These are phyloP conservation scores for Seriola aureovittata DNA, from an alignment of 2,113 vertebrate genomes.

Conservation along the genomic window DNA sequence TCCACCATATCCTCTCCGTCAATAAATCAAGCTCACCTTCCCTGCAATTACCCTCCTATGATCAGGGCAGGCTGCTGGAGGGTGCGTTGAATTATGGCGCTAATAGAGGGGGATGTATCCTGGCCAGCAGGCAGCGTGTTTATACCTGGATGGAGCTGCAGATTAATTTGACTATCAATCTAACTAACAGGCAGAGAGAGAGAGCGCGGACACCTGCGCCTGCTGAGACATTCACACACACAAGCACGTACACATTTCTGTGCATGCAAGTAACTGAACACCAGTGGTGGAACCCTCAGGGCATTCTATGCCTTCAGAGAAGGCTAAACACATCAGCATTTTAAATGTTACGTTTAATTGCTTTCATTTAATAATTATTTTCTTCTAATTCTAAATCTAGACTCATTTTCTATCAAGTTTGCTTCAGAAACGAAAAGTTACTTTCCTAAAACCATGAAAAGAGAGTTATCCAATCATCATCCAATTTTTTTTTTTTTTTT, in stretches of 20 bases:
- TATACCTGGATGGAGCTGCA: slow-evolving; percentile 76
- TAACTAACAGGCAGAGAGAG: slow-evolving; percentile 65
- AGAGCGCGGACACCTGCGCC: slow-evolving; percentile 14
- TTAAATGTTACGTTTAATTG: too few species aligned
- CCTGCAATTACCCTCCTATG: slow-evolving; percentile 74
- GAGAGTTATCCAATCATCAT: too few species aligned
- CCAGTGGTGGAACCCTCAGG: background rate
- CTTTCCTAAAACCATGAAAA: too few species aligned
- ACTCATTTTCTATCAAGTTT: too few species aligned
- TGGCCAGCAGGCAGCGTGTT: slow-evolving; percentile 77
- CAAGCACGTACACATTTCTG: background rate
- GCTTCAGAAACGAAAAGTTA: too few species aligned
- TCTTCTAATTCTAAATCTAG: too few species aligned
- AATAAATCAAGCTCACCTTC: slow-evolving; percentile 72
- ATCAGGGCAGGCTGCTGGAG: slow-evolving; percentile 74
- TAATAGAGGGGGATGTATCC: slow-evolving; percentile 75
- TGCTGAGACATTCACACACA: slow-evolving; percentile 32
- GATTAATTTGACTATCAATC: slow-evolving; percentile 81
- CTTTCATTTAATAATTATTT: too few species aligned
- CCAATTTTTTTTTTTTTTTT: too few species aligned
- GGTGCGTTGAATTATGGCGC: slow-evolving; percentile 74
- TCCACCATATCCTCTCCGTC: slow-evolving; percentile 51
- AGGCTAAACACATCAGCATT: too few species aligned
- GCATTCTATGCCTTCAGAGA: too few species aligned
- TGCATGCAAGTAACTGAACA: background rate